These are phyloP conservation scores for Rhynchopsitta pachyrhyncha DNA, from an alignment of 2,113 vertebrate genomes.

Conservation along the genomic window DNA sequence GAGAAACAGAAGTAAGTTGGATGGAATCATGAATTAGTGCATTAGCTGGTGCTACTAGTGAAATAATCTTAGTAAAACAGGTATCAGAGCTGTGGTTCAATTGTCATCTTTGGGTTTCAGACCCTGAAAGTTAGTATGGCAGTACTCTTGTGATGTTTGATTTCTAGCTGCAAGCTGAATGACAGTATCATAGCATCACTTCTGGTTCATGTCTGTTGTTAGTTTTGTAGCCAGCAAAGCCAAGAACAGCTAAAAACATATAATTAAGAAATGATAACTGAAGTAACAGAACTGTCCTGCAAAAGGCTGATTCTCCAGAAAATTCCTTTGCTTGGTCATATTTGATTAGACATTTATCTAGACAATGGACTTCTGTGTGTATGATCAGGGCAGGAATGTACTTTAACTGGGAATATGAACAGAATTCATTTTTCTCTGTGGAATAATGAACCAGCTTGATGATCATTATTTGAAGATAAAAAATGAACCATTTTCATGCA, in stretches of 20 bases:
- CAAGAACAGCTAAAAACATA: neutral
- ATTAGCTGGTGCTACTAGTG: neutral
- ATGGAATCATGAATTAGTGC: neutral
- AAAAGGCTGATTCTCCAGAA: slow-evolving; percentile 2
- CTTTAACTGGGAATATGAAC: slow-evolving; percentile 22
- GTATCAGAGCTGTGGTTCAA: neutral
- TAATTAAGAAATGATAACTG: neutral
- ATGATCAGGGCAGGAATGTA: slow-evolving; percentile 1
- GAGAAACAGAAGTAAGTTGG: neutral
- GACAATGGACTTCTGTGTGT: neutral
- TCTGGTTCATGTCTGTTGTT: neutral
- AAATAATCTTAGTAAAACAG: neutral
- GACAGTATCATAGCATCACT: neutral
- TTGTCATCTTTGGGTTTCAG: neutral
- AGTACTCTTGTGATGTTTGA: neutral
- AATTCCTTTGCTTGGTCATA: neutral
- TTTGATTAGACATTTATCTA: slow-evolving; percentile 41
- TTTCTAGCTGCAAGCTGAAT: neutral
- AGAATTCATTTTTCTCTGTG: slow-evolving; percentile 60
- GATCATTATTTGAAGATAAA: slow-evolving; percentile 65
- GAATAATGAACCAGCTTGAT: slow-evolving; percentile 65
- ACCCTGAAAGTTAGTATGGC: neutral
- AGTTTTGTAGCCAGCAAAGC: neutral
- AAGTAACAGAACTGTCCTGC: neutral
- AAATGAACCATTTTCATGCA: slow-evolving; percentile 65